A percentile compares a stretch with the other conserved stretches of the same genome.
phyloP scores from a whole-genome alignment of 2,797 vertebrate species.

The Phalanger gymnotis region DNA sequence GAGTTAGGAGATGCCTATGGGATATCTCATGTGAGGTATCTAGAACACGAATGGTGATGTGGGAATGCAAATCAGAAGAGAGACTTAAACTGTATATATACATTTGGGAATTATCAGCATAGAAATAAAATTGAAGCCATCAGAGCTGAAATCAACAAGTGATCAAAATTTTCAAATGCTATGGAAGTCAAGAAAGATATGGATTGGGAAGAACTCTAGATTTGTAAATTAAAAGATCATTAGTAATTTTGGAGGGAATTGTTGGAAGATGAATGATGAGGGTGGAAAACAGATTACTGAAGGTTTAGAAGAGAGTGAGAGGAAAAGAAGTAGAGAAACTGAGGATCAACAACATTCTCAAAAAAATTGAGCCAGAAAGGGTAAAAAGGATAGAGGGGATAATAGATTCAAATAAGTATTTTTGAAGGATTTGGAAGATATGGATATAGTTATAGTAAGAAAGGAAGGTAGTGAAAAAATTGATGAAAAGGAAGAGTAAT shows the following conservation, averaged over 20 bases:
- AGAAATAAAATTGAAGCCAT: not conserved
- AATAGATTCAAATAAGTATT: not conserved
- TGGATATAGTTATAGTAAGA: not conserved
- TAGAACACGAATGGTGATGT: not conserved
- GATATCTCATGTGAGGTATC: not conserved
- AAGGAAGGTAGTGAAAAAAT: not conserved
- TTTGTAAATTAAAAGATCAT: not conserved
- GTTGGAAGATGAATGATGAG: not conserved
- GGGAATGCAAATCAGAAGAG: not conserved
- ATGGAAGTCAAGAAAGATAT: not conserved
- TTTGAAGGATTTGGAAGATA: not conserved
- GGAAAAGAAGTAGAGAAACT: not conserved
- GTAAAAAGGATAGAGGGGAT: not conserved
- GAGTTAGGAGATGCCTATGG: not conserved
- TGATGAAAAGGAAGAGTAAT: not conserved
- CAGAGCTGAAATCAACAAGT: not conserved
- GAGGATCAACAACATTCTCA: not conserved
- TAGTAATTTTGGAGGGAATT: not conserved
- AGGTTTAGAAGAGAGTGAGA: not conserved
- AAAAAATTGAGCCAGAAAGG: not conserved
- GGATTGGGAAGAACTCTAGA: not conserved
- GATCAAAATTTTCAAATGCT: not conserved
- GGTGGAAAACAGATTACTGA: not conserved
- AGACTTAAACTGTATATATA: not conserved
- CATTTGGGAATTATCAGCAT: not conserved